These are phyloP conservation scores for Columba janthina DNA, from an alignment of 2,113 vertebrate genomes.

Conservation along the genomic window DNA sequence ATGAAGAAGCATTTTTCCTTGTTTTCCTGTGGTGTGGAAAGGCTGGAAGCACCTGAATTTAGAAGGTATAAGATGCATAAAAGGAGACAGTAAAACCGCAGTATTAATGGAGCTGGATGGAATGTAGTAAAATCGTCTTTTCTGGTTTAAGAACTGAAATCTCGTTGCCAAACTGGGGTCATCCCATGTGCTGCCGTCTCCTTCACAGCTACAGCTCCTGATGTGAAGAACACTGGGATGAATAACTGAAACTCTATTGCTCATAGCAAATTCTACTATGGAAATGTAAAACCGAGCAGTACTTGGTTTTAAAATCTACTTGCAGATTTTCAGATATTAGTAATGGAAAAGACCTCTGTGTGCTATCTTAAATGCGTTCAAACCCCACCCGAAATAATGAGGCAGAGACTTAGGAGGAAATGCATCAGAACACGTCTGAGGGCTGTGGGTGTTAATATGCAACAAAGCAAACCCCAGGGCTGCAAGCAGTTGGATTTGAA, in stretches of 20 bases:
- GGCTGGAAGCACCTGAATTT: constrained; percentile 17
- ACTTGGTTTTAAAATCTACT: background rate
- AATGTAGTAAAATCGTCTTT: background rate
- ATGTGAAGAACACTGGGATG: background rate
- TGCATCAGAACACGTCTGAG: background rate
- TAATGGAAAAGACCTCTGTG: background rate
- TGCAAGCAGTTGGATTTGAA: background rate
- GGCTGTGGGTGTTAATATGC: background rate
- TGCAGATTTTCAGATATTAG: background rate
- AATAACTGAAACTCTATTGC: background rate
- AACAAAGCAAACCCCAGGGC: constrained; percentile 5
- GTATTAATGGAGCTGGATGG: background rate
- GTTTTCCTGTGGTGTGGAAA: background rate
- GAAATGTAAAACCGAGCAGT: background rate
- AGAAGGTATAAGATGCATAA: background rate
- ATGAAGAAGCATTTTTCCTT: constrained; percentile 1
- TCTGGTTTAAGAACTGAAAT: background rate
- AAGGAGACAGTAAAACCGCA: background rate
- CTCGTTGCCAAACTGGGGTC: background rate
- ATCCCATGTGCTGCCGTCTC: background rate
- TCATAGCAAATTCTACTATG: background rate
- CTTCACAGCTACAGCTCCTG: background rate
- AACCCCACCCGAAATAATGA: background rate
- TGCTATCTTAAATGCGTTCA: background rate
- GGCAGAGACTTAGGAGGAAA: constrained; percentile 4